phyloP scores from a whole-genome alignment of 2,888 invertebrate species.

The Agrilus cyanescens region DNA sequence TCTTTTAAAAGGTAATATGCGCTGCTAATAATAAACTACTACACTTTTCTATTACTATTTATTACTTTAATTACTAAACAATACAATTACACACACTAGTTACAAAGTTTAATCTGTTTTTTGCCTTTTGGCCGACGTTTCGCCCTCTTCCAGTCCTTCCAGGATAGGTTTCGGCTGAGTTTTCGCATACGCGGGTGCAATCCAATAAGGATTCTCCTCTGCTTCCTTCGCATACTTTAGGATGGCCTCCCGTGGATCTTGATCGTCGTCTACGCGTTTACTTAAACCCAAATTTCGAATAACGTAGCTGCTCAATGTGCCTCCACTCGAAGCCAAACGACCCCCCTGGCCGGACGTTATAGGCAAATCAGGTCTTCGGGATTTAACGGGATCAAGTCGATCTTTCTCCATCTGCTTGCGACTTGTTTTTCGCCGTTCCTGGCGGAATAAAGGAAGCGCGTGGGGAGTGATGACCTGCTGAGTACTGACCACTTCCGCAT shows the following conservation, averaged over 20 bases:
- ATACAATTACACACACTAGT: too few species aligned
- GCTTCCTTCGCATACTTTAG: constrained; percentile 90
- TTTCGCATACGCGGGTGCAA: constrained; percentile 79
- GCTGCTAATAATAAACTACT: too few species aligned
- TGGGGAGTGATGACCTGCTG: constrained; percentile 95
- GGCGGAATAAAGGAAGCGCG: constrained; percentile 87
- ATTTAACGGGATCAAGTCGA: constrained; percentile 74
- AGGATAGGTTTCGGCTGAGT: constrained; percentile 82
- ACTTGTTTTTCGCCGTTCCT: constrained; percentile 78
- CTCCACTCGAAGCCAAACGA: constrained; percentile 86
- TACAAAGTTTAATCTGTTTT: constrained; percentile 17
- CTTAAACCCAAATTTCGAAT: constrained; percentile 90
- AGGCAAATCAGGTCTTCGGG: constrained; percentile 70
- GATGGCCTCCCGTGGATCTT: constrained; percentile 91
- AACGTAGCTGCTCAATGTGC: constrained; percentile 86
- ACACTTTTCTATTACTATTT: too few species aligned
- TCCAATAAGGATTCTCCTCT: constrained; percentile 94
- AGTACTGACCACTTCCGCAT: constrained; percentile 76
- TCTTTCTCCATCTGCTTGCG: constrained; percentile 88
- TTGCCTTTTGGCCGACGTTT: constrained; percentile 27
- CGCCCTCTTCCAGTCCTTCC: constrained; percentile 39
- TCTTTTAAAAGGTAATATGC: too few species aligned
- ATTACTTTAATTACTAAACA: not conserved
- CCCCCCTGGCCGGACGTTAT: constrained; percentile 88
- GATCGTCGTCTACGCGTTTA: constrained; percentile 82